These are phyloP conservation scores for Nemotelus nigrinus DNA, from an alignment of 2,888 invertebrate genomes.

Conservation along the genomic window DNA sequence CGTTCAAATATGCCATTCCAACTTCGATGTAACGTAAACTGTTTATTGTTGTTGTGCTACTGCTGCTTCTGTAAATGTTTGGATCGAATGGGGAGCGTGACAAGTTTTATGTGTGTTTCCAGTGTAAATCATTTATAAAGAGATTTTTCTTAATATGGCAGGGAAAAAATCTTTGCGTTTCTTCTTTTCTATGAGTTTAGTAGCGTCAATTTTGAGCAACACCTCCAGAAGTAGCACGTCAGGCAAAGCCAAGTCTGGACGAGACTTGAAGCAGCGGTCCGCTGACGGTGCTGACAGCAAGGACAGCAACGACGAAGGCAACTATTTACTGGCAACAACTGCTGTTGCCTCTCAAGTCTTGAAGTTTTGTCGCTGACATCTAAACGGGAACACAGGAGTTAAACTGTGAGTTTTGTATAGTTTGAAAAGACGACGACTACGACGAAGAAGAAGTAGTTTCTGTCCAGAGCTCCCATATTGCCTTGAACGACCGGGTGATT, in stretches of 20 bases:
- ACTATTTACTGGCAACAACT: conserved; percentile 10
- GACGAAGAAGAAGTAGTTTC: neutral
- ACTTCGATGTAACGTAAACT: no score
- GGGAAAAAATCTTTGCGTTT: conserved; percentile 31
- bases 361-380: conserved; percentile 32
- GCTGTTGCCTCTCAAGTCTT: conserved; percentile 18
- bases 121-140: conserved; percentile 52
- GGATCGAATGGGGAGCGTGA: conserved; percentile 50
- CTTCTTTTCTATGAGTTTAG: conserved; percentile 43
- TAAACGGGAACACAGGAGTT: conserved; percentile 10
- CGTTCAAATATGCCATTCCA: neutral
- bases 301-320: neutral
- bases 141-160: conserved; percentile 50
- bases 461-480: neutral
- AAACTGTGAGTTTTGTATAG: conserved; percentile 18
- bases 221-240: conserved; percentile 2
- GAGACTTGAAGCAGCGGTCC: neutral
- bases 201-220: conserved; percentile 10
- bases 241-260: neutral
- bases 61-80: neutral
- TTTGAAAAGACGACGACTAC: neutral
- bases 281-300: neutral
- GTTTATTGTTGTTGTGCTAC: no score
- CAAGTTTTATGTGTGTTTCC: conserved; percentile 50
- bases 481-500: neutral